Evolutionary conservation across 1,140 invertebrate species (phyloP), one percentile per base, ranked within the genome.

Genomic region (Danaus melanippus): DNA sequence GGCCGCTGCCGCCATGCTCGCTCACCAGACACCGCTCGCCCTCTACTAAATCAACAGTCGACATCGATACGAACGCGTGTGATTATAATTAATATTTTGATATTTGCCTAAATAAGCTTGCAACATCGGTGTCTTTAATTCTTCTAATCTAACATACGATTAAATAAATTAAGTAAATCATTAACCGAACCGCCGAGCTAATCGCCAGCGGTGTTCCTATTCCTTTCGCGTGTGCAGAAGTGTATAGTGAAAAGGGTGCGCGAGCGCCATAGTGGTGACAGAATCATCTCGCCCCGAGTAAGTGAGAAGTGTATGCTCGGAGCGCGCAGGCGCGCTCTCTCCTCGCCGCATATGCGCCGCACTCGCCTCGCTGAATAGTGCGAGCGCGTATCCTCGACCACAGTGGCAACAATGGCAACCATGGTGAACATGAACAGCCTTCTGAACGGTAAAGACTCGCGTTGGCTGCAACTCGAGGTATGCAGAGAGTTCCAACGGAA

Each of bases 401-500:
- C 63, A 69, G 71, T 74, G 77, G 56, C 64, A 80, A 83, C 88
- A 64, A 94, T 95, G 94, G 94, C 94, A 87, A 94, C 94, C 87
- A 96, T 97, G 94, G 95, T 97, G 81, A 97, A 97, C 91, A 96
- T 98, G 92, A 97, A 96, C 90, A 97, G 96, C 90, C 91, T 98
- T 77, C 90, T 97, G 63, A 97, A 98, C 89, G 96, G 96, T 71
- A 99, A 99, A 90, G 98, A 99, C 90, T 99, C 98, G 61, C 93
- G 98, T 78, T 99, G 98, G 98, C 92, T 99, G 62, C 98, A 99
- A 85, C 90, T 99, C 80, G 98, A 99, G 90, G 98, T 99, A 79
- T 99, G 98, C 90, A 93, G 98, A 58, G 98, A 99, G 89, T 99
- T 97, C 89, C 98, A 99, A 90, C 92, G 98, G 79, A 98, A 98